A percentile compares a stretch with the other conserved stretches of the same genome.
phyloP scores from a whole-genome alignment of 2,113 vertebrate species.

The Pardalotus punctatus region DNA sequence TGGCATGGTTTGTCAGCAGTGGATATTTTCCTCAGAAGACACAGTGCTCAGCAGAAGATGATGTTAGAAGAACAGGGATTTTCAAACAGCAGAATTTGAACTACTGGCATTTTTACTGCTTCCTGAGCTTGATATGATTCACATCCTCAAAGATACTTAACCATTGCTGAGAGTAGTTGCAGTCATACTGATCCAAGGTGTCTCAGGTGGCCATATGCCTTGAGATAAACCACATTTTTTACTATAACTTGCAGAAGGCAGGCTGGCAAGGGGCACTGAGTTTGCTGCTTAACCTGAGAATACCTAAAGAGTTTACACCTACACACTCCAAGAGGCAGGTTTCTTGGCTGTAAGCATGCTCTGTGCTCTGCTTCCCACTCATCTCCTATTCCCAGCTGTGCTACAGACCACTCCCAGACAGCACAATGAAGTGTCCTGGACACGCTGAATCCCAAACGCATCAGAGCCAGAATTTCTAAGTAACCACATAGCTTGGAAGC shows the following conservation, averaged over 20 bases:
- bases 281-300: neutral
- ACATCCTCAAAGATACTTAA: neutral
- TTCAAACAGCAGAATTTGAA: neutral
- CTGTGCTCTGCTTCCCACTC: neutral
- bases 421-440: neutral
- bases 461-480: neutral
- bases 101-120: neutral
- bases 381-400: neutral
- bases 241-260: neutral
- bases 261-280: neutral
- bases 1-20: neutral
- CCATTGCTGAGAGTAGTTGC: neutral
- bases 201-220: neutral
- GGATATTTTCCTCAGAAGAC: neutral
- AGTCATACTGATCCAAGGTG: neutral
- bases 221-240: neutral
- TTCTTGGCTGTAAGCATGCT: neutral
- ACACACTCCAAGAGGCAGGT: neutral
- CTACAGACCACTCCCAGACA: neutral
- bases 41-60: neutral
- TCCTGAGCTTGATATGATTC: neutral
- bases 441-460: neutral
- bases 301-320: neutral
- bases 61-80: neutral
- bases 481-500: neutral